A percentile compares a stretch with the other conserved stretches of the same genome.
These are phyloP conservation scores for Asarcornis scutulata DNA, from an alignment of 2,113 vertebrate genomes.

Conservation along the genomic window DNA sequence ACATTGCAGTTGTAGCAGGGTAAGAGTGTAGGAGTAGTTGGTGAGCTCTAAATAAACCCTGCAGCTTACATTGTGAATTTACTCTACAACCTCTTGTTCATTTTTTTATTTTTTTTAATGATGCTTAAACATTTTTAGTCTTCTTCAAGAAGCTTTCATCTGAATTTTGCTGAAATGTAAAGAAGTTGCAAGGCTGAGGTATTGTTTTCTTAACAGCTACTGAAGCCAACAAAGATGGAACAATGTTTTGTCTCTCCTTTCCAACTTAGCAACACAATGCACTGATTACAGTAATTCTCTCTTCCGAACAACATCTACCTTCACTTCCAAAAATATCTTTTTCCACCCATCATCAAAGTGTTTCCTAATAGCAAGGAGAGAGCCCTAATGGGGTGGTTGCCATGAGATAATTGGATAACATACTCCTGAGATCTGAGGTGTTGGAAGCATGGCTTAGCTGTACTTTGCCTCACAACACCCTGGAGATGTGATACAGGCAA, in stretches of 20 bases:
- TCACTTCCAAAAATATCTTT: slow-evolving; percentile 52
- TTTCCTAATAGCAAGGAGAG: slow-evolving; percentile 34
- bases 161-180: neutral
- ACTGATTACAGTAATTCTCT: neutral
- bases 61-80: neutral
- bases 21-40: neutral
- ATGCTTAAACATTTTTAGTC: neutral
- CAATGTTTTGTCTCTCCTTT: neutral
- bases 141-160: neutral
- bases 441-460: slow-evolving; percentile 1
- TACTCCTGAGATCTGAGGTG: slow-evolving; percentile 30
- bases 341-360: slow-evolving; percentile 19
- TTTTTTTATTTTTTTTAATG: neutral
- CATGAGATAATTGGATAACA: slow-evolving; percentile 51
- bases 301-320: slow-evolving; percentile 33
- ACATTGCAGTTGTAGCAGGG: neutral
- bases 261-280: neutral
- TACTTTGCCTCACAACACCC: slow-evolving; percentile 50
- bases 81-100: neutral
- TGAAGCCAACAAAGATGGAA: neutral
- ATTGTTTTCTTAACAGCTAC: neutral
- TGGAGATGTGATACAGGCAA: neutral
- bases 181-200: neutral
- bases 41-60: neutral
- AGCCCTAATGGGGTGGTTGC: slow-evolving; percentile 1